Evolutionary conservation across 2,888 invertebrate genomes (phyloP).

Genomic region (Pachliopta kotzebuea): DNA sequence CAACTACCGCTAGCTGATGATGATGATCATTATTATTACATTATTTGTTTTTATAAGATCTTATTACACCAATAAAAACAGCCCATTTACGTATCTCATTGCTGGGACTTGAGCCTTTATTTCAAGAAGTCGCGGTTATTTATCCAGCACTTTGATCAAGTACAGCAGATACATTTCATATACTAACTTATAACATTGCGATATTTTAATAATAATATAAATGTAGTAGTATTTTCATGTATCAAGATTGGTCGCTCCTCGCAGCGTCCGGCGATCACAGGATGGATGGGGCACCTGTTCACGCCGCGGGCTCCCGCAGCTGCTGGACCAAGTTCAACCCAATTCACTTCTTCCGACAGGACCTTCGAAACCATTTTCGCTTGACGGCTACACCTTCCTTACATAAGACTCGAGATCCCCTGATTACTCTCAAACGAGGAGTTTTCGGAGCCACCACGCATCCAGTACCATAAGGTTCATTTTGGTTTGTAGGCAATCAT

Average conservation of each 20-base stretch:
- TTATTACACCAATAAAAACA: too few species aligned
- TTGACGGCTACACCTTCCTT: constrained; percentile 3
- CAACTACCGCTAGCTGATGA: too few species aligned
- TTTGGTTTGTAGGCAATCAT: constrained; percentile 1
- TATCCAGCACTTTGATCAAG: too few species aligned
- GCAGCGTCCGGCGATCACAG: constrained; percentile 61
- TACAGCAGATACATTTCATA: too few species aligned
- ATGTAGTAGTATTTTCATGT: constrained; percentile 36
- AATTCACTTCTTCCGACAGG: constrained; percentile 35
- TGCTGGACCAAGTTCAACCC: constrained; percentile 47
- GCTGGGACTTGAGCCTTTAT: too few species aligned
- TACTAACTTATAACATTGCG: background rate
- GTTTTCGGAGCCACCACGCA: background rate
- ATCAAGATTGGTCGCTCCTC: constrained; percentile 42
- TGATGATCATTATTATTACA: too few species aligned
- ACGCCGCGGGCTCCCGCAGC: constrained; percentile 53
- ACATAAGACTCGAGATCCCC: constrained; percentile 10
- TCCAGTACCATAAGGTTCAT: constrained; percentile 8
- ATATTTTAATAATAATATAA: constrained; percentile 6
- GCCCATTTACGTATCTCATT: too few species aligned
- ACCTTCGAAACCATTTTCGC: constrained; percentile 36
- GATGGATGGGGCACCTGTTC: constrained; percentile 70
- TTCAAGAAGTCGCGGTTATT: too few species aligned
- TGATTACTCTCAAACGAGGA: constrained; percentile 6
- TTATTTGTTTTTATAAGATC: too few species aligned